These are phyloP conservation scores for Lepidostoma basale DNA, from an alignment of 1,140 invertebrate species.

Conservation along the genomic window DNA sequence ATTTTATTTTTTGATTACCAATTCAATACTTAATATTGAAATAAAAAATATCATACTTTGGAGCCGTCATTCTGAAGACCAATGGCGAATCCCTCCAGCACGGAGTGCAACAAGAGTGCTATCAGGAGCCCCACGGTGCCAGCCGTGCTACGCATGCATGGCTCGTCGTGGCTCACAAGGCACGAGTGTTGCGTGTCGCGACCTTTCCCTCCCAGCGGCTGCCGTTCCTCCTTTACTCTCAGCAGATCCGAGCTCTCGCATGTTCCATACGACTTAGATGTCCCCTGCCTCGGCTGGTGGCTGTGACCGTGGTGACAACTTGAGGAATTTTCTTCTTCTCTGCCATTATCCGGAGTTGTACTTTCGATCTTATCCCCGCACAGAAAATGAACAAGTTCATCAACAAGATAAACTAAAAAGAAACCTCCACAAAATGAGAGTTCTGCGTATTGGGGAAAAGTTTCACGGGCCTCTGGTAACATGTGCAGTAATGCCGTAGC, in stretches of 20 bases:
- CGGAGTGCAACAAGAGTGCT: constrained; percentile 77
- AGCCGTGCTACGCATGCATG: constrained; percentile 63
- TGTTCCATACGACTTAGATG: constrained; percentile 30
- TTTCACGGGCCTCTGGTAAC: constrained; percentile 75
- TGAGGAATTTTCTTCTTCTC: neutral
- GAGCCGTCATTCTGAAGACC: constrained; percentile 70
- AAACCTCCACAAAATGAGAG: constrained; percentile 77
- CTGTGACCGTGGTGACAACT: constrained; percentile 1
- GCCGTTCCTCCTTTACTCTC: neutral
- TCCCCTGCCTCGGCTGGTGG: neutral
- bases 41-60: constrained; percentile 61
- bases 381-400: constrained; percentile 74
- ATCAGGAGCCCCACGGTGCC: constrained; percentile 67
- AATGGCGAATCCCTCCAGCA: constrained; percentile 84
- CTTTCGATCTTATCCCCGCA: constrained; percentile 54
- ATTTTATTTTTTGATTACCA: neutral
- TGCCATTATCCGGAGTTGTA: neutral
- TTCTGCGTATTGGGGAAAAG: constrained; percentile 67
- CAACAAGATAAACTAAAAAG: constrained; percentile 79
- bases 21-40: constrained; percentile 3
- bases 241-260: constrained; percentile 9
- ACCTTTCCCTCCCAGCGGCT: neutral
- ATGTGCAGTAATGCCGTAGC: constrained; percentile 84
- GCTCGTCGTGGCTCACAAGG: constrained; percentile 67
- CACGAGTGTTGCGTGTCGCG: constrained; percentile 52